Conservation (phyloP, 2,797 vertebrate genomes). For the Platalea minor region DNA sequence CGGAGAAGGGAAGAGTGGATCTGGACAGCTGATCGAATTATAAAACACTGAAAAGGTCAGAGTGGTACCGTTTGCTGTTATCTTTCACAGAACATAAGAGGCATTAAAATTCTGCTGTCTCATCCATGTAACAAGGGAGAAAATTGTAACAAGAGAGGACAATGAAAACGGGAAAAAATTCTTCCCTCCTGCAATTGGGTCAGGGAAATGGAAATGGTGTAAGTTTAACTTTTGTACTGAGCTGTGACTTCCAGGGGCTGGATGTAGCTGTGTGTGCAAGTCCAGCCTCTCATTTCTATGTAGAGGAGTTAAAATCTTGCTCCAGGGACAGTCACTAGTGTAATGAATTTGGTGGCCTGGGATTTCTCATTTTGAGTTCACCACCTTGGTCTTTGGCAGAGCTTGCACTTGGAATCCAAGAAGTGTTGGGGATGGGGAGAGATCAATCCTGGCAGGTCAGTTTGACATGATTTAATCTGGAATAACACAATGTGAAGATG, state of each 20-base stretch:
- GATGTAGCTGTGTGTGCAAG: accelerated
- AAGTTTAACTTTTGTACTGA: not conserved
- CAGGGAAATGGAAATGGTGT: not conserved
- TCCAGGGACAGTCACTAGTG: not conserved
- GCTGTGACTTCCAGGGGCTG: not conserved
- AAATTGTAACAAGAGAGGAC: not conserved
- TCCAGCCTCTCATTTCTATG: not conserved
- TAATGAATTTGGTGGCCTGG: not conserved
- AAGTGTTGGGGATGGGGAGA: not conserved
- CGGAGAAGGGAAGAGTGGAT: not conserved
- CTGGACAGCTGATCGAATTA: not conserved
- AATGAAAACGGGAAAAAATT: not conserved
- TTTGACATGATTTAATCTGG: not conserved
- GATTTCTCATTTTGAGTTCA: not conserved
- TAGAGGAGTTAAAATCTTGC: not conserved
- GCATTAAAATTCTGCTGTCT: constrained; percentile 14
- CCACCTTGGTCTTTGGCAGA: not conserved
- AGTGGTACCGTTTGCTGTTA: not conserved
- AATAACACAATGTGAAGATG: not conserved
- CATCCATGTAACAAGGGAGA: not conserved
- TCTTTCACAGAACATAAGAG: not conserved
- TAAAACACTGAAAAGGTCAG: not conserved
- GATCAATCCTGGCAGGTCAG: not conserved
- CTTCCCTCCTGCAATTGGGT: not conserved
- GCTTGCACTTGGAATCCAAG: not conserved